Evolutionary conservation across 2,888 invertebrate genomes (phyloP), one percentile per base, ranked within the genome.

Genomic region (Escarpia spicata): DNA sequence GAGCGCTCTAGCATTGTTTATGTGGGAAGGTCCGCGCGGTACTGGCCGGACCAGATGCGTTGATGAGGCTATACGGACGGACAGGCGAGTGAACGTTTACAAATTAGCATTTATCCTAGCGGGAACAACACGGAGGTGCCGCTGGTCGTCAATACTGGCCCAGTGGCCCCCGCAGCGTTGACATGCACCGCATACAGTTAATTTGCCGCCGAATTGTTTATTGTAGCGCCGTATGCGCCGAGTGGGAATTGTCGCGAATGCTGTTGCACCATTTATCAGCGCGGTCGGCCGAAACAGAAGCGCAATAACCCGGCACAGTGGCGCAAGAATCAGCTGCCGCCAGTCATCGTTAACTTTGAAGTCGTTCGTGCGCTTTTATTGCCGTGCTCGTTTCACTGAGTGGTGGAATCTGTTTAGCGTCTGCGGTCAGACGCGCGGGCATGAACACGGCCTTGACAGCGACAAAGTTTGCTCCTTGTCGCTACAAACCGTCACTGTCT

Each of bases 151-250:
- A 75, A 75, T n/a, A 26, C 75, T 4, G n/a, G 75, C 12, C n/a
- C 75, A 6, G 26, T n/a, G n/a, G 75, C 75, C 4, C 75, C 75
- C 75, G 75, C 19, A 26, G 75, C 26, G 75, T 75, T 75, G 75
- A 75, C 75, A 75, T 75, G 75, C 75, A 75, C 26, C 75, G 75
- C 75, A 75, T 75, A 75, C 75, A 75, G 75, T 75, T 75, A 75
- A 75, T 75, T 75, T 75, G 75, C 75, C 75, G 75, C 75, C 75
- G 75, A 75, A 75, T 75, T 75, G 75, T 75, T 75, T 75, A 75
- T 75, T 75, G 75, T 75, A 75, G 75, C 75, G 75, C 19, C 75
- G 75, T 75, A 75, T 75, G 75, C 6, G 75, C 75, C 75, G 75
- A 75, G 75, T 75, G 75, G 75, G 75, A 75, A 75, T 75, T 75